phyloP scores from a whole-genome alignment of 2,797 vertebrate genomes.

The Psittacula echo region DNA sequence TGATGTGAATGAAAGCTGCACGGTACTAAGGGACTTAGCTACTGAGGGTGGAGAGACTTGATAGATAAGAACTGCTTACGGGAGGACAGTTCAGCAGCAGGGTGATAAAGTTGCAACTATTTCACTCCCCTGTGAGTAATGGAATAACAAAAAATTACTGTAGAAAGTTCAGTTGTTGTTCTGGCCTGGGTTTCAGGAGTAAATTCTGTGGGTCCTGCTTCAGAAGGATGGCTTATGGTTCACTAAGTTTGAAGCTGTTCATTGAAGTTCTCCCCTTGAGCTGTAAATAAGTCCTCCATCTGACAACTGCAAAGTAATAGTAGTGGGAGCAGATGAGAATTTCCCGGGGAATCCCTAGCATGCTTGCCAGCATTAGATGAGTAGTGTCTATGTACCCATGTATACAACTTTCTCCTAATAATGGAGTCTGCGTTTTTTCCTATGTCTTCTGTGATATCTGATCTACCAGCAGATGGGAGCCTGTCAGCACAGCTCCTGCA shows the following conservation, averaged over 20 bases:
- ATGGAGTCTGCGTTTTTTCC: background rate
- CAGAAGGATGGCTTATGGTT: background rate
- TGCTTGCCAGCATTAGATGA: background rate
- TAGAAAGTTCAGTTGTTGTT: background rate
- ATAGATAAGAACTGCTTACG: background rate
- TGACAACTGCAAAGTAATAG: background rate
- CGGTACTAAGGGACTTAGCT: slow-evolving; percentile 22
- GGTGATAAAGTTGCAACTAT: background rate
- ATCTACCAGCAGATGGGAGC: slow-evolving; percentile 54
- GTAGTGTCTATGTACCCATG: background rate
- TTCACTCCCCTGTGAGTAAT: background rate
- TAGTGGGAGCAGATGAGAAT: background rate
- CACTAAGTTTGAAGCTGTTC: background rate
- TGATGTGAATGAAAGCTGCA: slow-evolving; percentile 26
- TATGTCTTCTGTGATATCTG: background rate
- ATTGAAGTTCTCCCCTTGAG: background rate
- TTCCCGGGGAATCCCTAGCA: background rate
- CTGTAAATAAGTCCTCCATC: background rate
- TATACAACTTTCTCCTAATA: background rate
- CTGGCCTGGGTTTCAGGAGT: background rate
- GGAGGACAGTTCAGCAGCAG: background rate
- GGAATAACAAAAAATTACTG: background rate
- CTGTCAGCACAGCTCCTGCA: background rate
- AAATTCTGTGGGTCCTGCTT: background rate
- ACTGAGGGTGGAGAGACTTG: background rate